Base-by-base conservation (phyloP, 2,888 invertebrate genomes). In the Drosophila colorata region DNA sequence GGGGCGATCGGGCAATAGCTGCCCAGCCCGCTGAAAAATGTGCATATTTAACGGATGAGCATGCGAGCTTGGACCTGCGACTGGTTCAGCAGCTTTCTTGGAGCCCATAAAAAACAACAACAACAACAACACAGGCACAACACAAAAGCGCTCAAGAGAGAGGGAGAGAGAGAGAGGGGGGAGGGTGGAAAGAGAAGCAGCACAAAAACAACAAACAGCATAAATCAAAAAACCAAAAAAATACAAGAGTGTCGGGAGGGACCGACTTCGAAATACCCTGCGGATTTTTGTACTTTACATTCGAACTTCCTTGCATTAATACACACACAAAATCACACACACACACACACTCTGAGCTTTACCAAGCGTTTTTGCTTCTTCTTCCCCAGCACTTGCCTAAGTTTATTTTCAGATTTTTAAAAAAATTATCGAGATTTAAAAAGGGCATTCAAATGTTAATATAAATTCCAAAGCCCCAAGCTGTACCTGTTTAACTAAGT, bases 31-130 rank as follows among this genome's bases (percentile, higher is more conserved):
- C 60, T 80, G 78, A 87, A 71, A 84, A 78, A 85, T 81, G 70
- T 84, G 88, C 83, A 84, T 84, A 88, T 88, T 86, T 79, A 82
- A 69, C 61, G 72, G 88, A 82, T 79, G 86, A 76, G 68, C 79
- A 78, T 57, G 49, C 49, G 28, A 49, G 55, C 55, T 74, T 74
- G 68, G 60, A 76, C 14, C 53, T 35, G 59, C 55, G 83, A 84
- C 83, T 84, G 83, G 83, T 84, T 86, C 74, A 63, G 61, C 86
- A 69, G 86, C 83, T 84, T 84, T 84, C 86, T 74, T 86, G 71
- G 28, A 53, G 78, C 61, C 65, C 85, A 87, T 78, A 70, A 80
- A 82, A 74, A 71, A 48, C n/a, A 48, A 44, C 38, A 47, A 13
- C 16, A 25, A 40, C n/a, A 25, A 28, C 38, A 16, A 14, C 14